Evolutionary conservation across 92 coral and sea anemone species (phyloP).

Genomic region (Siderastrea siderea): DNA sequence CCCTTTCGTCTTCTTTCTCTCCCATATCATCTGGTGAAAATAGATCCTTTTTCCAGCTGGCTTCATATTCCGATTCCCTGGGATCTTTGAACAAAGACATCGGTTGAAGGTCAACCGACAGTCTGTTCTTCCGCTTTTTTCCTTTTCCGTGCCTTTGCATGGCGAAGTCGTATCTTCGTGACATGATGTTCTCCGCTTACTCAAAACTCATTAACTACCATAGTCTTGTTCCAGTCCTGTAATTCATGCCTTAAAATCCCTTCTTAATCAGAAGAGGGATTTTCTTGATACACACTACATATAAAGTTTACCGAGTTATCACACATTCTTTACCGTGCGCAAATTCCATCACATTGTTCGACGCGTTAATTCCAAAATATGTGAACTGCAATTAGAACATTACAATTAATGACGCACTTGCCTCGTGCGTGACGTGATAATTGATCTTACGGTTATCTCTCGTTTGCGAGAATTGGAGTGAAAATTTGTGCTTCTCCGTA

Average conservation of each 20-base stretch:
- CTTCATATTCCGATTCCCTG: slow-evolving; percentile 25
- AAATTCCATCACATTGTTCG: slow-evolving; percentile 9
- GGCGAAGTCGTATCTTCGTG: slow-evolving; percentile 79
- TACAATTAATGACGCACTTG: slow-evolving; percentile 5
- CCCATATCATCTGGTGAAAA: slow-evolving; percentile 4
- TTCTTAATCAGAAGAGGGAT: slow-evolving; percentile 21
- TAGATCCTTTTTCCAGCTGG: background rate
- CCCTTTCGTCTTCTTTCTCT: background rate
- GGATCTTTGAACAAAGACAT: slow-evolving; percentile 31
- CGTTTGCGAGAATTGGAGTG: no score
- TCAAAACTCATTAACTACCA: background rate
- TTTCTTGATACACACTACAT: slow-evolving; percentile 5
- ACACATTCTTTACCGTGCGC: background rate
- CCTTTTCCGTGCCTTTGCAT: slow-evolving; percentile 66
- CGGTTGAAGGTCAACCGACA: slow-evolving; percentile 32
- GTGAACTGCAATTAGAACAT: slow-evolving; percentile 1
- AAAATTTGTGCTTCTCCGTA: no score
- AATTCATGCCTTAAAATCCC: slow-evolving; percentile 10
- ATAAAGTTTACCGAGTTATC: background rate
- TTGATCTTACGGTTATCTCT: background rate
- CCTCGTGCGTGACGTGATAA: slow-evolving; percentile 32
- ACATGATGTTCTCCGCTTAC: slow-evolving; percentile 41
- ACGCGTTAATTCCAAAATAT: background rate
- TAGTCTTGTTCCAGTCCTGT: background rate
- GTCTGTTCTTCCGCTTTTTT: slow-evolving; percentile 30